Conservation (phyloP, 2,888 invertebrate species). For the Tinea semifulvella region DNA sequence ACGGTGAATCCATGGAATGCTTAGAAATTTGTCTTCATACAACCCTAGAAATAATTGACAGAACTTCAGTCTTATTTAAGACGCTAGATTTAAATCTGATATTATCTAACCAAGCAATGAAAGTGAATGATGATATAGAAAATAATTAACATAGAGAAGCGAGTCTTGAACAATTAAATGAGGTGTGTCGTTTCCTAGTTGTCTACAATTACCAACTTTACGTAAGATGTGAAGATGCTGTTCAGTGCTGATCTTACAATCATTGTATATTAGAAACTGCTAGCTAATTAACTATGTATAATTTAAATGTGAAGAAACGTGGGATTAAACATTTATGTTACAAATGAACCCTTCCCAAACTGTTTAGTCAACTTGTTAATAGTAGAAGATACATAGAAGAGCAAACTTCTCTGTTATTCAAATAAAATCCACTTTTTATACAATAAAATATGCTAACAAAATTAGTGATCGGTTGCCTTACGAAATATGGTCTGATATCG, state of each 20-base stretch:
- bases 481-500: too few relatives aligned
- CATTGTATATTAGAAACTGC: conserved; percentile 1
- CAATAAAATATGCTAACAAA: too few relatives aligned
- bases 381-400: too few relatives aligned
- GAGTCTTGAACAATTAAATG: conserved; percentile 6
- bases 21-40: too few relatives aligned
- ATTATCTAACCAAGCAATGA: conserved; percentile 12
- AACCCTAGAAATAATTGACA: too few relatives aligned
- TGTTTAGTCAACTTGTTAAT: too few relatives aligned
- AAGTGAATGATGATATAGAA: conserved; percentile 11
- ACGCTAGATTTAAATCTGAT: too few relatives aligned
- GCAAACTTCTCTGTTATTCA: too few relatives aligned
- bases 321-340: conserved; percentile 8
- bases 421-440: too few relatives aligned
- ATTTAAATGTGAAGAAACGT: neutral
- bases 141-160: conserved; percentile 13
- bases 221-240: neutral
- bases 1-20: too few relatives aligned
- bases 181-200: conserved; percentile 7
- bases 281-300: neutral
- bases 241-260: neutral
- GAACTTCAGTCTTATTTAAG: too few relatives aligned
- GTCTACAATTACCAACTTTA: conserved; percentile 7
- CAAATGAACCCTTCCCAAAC: neutral
- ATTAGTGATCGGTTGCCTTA: too few relatives aligned